Percentiles rank a stretch among this genome's conserved stretches.
These are phyloP conservation scores for Drosophila neocordata DNA, from an alignment of 1,140 invertebrate species.

Conservation along the genomic window DNA sequence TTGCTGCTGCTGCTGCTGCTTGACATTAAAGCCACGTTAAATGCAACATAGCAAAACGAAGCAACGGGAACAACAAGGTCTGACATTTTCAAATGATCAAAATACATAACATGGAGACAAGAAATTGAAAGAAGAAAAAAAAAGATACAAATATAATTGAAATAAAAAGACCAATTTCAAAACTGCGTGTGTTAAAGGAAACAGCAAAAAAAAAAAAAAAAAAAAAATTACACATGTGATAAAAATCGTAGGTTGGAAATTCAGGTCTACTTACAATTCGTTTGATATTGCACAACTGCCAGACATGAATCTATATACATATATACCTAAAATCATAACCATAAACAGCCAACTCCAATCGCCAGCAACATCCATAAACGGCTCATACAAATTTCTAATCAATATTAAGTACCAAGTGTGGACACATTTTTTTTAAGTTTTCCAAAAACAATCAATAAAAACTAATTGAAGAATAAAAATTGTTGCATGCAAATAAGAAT, in stretches of 20 bases:
- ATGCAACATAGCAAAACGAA: constrained; percentile 14
- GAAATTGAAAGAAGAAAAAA: constrained; percentile 27
- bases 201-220: background rate
- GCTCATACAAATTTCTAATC: constrained; percentile 4
- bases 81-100: constrained; percentile 38
- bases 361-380: background rate
- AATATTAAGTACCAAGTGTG: constrained; percentile 1
- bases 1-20: background rate
- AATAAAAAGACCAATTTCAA: constrained; percentile 15
- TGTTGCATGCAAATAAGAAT: background rate
- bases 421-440: constrained; percentile 3
- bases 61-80: constrained; percentile 22
- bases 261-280: constrained; percentile 6
- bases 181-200: constrained; percentile 21
- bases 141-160: constrained; percentile 3
- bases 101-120: constrained; percentile 39
- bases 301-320: constrained; percentile 16
- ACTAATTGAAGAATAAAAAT: constrained; percentile 27
- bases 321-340: background rate
- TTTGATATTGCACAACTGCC: constrained; percentile 6
- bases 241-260: constrained; percentile 10
- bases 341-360: background rate
- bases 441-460: background rate
- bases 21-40: constrained; percentile 34
- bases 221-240: background rate